Base-by-base conservation (phyloP, 2,888 invertebrate species). In the Stenodema calcarata region DNA sequence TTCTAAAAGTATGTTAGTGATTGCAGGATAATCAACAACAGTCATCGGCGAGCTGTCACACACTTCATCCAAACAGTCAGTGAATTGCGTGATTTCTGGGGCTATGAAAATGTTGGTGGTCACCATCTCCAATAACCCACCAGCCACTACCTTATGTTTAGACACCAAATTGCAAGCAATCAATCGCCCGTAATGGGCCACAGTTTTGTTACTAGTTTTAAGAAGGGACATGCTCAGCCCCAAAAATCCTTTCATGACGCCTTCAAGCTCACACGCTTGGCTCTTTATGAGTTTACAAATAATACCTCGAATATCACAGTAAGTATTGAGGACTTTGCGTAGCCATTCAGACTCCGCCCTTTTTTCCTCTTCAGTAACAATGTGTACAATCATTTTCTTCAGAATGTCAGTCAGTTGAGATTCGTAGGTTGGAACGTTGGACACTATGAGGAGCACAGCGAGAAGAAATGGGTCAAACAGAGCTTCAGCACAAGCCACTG, bases 401-500 rank as follows among this genome's bases (percentile, higher is more conserved):
- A 92, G 87, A 79, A 91, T 90, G 16, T 91, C 91, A 27, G 91
- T 90, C 78, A 91, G 90, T 87, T 90, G 90, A 82, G 92, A 92
- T 89, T 93, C 92, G 88, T 92, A 92, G 85, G 90, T 90, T 11
- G 90, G 88, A 75, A 93, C 91, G 87, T 91, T 91, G 0, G 93
- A 92, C 18, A 93, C 90, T n/a, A 92, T 91, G 16, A 94, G 91
- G 23, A 94, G 90, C 16, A 93, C 92, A 87, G 94, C 93, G n/a
- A 94, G 90, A 88, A 94, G 92, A 90, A 95, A 95, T 0, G 94
- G 93, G 88, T 94, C 93, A 41, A 95, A 90, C 70, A 94, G 90
- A 82, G 92, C 92, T 90, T 94, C 94, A 0, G 94, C 94, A 86
- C 92, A 92, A 86, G 92, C 92, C 0, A 91, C 90, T 30, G 93